A percentile compares a stretch with the other conserved stretches of the same genome.
Evolutionary conservation across 2,888 invertebrate species (phyloP).

Genomic region (Andrena chrysosceles): DNA sequence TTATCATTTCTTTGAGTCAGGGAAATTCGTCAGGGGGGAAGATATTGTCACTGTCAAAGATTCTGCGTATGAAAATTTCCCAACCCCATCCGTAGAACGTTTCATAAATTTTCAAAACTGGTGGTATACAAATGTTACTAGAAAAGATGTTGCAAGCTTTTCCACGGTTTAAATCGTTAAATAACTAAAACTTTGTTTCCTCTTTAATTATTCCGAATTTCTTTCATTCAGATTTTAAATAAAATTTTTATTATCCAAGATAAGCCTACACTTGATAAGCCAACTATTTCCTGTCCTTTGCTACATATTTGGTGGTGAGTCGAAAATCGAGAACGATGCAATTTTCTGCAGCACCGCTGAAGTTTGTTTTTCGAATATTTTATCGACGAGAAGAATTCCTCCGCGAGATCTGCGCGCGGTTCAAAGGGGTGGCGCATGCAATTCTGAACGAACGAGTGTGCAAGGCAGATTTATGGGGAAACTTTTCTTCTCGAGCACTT

Average conservation of each 20-base stretch:
- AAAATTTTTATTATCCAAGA: too few species aligned
- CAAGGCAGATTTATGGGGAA: slow-evolving; percentile 55
- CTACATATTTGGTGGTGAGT: background rate
- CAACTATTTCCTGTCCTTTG: background rate
- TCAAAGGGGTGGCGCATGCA: slow-evolving; percentile 17
- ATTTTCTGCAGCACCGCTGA: background rate
- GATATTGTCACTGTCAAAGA: background rate
- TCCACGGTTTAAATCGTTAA: too few species aligned
- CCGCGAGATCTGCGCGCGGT: slow-evolving; percentile 2
- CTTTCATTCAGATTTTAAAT: too few species aligned
- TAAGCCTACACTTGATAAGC: too few species aligned
- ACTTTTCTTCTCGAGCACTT: slow-evolving; percentile 52
- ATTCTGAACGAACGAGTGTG: slow-evolving; percentile 39
- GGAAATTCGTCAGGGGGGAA: slow-evolving; percentile 21
- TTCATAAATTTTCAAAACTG: background rate
- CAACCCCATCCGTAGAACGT: too few species aligned
- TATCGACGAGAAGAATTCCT: slow-evolving; percentile 21
- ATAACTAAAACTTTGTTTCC: too few species aligned
- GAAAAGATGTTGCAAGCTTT: too few species aligned
- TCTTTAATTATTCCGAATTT: too few species aligned
- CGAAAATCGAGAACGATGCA: background rate
- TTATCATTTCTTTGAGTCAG: slow-evolving; percentile 49
- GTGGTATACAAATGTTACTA: too few species aligned
- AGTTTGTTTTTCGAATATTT: slow-evolving; percentile 30
- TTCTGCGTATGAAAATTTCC: background rate